phyloP scores from a whole-genome alignment of 2,113 vertebrate genomes.

The Aspidoscelis tigris region DNA sequence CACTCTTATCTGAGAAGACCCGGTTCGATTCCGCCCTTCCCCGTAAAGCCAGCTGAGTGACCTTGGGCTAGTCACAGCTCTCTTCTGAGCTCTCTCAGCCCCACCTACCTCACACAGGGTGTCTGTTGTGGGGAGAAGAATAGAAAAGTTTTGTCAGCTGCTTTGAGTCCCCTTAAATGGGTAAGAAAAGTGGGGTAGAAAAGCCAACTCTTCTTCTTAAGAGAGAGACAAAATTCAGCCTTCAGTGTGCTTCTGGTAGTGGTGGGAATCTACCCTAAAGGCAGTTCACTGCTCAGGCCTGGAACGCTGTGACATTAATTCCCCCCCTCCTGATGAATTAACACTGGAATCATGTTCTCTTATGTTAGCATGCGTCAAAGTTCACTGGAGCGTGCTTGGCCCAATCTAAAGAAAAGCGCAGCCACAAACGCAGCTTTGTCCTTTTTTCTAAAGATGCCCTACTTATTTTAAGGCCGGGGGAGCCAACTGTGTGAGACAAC shows the following conservation, averaged over 20 bases:
- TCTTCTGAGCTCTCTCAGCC: too few relatives aligned
- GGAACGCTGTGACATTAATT: not conserved
- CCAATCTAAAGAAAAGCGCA: slow-evolving; percentile 47
- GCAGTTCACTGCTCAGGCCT: slow-evolving; percentile 24
- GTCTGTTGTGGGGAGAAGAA: too few relatives aligned
- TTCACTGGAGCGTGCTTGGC: slow-evolving; percentile 45
- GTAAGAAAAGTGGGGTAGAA: too few relatives aligned
- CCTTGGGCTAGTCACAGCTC: too few relatives aligned
- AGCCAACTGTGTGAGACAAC: slow-evolving; percentile 59
- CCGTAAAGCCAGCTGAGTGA: too few relatives aligned
- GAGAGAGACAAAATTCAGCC: not conserved
- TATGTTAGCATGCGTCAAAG: slow-evolving; percentile 15
- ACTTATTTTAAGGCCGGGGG: slow-evolving; percentile 55
- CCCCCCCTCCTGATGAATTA: slow-evolving; percentile 30
- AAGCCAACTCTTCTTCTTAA: too few relatives aligned
- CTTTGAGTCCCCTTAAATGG: too few relatives aligned
- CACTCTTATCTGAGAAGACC: too few relatives aligned
- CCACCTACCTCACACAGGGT: too few relatives aligned
- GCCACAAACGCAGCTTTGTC: slow-evolving; percentile 62
- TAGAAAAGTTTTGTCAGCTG: too few relatives aligned
- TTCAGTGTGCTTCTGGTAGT: too few relatives aligned
- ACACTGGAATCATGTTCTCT: slow-evolving; percentile 35
- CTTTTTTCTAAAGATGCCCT: slow-evolving; percentile 63
- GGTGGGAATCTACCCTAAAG: not conserved
- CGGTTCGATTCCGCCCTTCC: too few relatives aligned